These are phyloP conservation scores for Dusona sp. DNA, from an alignment of 2,888 invertebrate genomes.

Conservation along the genomic window DNA sequence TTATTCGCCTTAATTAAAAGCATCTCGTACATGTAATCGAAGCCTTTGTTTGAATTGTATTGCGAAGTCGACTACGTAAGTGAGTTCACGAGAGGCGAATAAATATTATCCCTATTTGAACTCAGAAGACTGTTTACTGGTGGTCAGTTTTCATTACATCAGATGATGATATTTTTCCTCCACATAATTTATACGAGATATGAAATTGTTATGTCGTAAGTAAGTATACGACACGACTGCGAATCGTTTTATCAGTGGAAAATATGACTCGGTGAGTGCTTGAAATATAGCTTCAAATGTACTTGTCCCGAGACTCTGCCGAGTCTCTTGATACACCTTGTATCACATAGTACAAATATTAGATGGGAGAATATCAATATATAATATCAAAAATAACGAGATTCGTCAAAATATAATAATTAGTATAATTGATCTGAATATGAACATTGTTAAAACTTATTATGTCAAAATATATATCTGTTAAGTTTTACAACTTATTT, in stretches of 20 bases:
- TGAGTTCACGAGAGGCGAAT: neutral
- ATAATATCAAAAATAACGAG: neutral
- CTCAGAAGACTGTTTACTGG: neutral
- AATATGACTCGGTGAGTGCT: too few relatives aligned
- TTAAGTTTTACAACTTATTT: too few relatives aligned
- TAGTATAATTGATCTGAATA: neutral
- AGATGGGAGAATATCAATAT: neutral
- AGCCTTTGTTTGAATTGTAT: neutral
- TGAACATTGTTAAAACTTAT: neutral
- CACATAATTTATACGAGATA: neutral
- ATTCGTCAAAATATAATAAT: neutral
- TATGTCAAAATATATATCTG: neutral
- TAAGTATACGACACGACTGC: too few relatives aligned
- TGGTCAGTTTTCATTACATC: conserved; percentile 3
- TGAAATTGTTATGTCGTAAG: neutral
- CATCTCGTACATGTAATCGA: neutral
- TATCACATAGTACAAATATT: neutral
- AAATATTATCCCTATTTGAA: conserved; percentile 12
- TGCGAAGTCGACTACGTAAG: neutral
- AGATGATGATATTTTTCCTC: neutral
- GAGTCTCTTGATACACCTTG: too few relatives aligned
- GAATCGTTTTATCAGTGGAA: too few relatives aligned
- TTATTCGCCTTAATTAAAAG: neutral
- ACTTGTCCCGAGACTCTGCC: too few relatives aligned
- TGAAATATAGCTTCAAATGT: too few relatives aligned